phyloP scores from a whole-genome alignment of 2,113 vertebrate species.

The Sisor rabdophorus region DNA sequence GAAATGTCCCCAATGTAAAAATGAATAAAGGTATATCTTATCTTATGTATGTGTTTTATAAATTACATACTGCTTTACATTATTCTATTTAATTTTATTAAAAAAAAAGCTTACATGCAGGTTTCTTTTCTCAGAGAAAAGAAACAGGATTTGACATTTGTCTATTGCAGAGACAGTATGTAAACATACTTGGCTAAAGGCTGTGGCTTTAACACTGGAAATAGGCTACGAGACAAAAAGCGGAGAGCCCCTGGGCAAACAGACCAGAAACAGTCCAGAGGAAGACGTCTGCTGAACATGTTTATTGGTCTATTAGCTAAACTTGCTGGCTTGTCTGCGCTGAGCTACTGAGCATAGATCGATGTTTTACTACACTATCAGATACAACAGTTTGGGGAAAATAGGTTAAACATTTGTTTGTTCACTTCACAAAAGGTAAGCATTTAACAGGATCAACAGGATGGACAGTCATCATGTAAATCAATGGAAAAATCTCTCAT shows the following conservation, averaged over 20 bases:
- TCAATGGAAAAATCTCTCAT: conserved; percentile 11
- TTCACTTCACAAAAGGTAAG: not conserved
- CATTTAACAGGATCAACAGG: not conserved
- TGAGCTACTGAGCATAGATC: not conserved
- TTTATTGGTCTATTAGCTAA: conserved; percentile 60
- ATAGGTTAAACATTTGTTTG: conserved; percentile 1
- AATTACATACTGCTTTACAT: not conserved
- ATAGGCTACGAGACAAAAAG: conserved; percentile 59
- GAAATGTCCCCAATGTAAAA: no score
- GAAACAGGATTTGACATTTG: conserved; percentile 15
- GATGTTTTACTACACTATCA: not conserved
- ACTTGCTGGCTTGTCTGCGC: conserved; percentile 57
- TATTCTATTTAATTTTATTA: not conserved
- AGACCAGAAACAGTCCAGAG: conserved; percentile 38
- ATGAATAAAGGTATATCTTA: not conserved
- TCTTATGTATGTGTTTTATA: not conserved
- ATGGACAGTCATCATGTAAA: not conserved
- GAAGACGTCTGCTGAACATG: conserved; percentile 24
- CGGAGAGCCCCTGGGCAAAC: conserved; percentile 47
- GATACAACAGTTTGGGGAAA: not conserved
- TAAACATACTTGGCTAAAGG: conserved; percentile 43
- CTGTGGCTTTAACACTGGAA: conserved; percentile 52
- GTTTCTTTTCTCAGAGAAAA: not conserved
- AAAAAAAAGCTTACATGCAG: not conserved
- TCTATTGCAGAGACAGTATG: conserved; percentile 47